Percentiles rank a stretch among this genome's conserved stretches.
These are phyloP conservation scores for Eublepharis macularius DNA, from an alignment of 2,113 vertebrate species.

Conservation along the genomic window DNA sequence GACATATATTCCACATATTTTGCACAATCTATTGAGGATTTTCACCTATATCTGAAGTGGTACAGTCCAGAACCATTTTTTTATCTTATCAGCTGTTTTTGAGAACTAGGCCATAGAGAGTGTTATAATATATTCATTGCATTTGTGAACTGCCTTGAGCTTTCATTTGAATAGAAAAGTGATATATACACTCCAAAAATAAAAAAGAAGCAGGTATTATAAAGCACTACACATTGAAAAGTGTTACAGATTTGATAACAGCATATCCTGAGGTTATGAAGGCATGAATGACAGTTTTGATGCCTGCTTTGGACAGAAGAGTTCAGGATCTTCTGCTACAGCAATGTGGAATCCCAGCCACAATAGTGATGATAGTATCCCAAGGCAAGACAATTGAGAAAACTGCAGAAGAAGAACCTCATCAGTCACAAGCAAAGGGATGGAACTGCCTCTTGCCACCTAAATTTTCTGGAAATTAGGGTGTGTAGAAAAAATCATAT, in stretches of 20 bases:
- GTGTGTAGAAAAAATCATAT: too few relatives aligned
- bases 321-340: background rate
- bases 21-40: background rate
- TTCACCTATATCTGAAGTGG: background rate
- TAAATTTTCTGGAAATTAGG: too few relatives aligned
- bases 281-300: background rate
- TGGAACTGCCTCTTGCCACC: background rate
- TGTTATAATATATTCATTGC: background rate
- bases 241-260: background rate
- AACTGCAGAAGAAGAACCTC: background rate
- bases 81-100: background rate
- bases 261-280: background rate
- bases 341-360: too few relatives aligned
- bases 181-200: background rate
- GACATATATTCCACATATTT: too few relatives aligned
- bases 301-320: background rate
- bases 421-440: background rate
- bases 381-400: background rate
- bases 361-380: background rate
- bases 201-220: background rate
- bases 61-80: background rate
- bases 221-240: background rate
- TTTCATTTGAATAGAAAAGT: background rate
- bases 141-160: background rate
- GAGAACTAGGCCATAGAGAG: background rate